Conservation (phyloP, 2,797 vertebrate genomes). For the Nothura maculosa region DNA sequence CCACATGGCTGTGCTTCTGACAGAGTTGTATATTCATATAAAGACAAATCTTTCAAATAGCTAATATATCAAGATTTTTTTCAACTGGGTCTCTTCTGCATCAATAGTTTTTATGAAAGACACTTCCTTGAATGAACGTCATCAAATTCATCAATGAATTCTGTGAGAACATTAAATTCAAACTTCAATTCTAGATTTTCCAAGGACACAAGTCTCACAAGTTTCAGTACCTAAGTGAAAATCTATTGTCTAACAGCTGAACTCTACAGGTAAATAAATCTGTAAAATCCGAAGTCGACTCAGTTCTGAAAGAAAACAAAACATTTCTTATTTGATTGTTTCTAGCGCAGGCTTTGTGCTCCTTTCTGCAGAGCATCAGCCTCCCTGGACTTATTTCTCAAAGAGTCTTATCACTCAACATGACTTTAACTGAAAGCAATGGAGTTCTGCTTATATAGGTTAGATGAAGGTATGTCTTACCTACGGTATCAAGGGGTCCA, state of each 20-base stretch:
- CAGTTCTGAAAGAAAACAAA: background rate
- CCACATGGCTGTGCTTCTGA: background rate
- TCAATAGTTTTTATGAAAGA: background rate
- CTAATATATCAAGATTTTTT: background rate
- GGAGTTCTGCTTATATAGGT: background rate
- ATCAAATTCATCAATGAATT: background rate
- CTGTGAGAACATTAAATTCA: constrained; percentile 3
- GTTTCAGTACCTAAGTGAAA: background rate
- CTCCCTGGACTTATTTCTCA: background rate
- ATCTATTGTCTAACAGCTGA: background rate
- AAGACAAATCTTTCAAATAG: background rate
- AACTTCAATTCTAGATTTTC: constrained; percentile 18
- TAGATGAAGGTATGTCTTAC: background rate
- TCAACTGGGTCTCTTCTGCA: background rate
- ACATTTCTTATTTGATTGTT: background rate
- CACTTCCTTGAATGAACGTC: background rate
- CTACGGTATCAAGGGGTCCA: background rate
- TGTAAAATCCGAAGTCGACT: background rate
- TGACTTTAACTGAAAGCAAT: background rate
- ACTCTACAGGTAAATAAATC: background rate
- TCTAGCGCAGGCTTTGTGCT: background rate
- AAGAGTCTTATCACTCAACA: background rate
- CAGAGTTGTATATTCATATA: background rate
- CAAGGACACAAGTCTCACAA: background rate
- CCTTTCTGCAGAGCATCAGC: background rate